Conservation (phyloP, 2,888 invertebrate species). For the Nephrotoma guestfalica region DNA sequence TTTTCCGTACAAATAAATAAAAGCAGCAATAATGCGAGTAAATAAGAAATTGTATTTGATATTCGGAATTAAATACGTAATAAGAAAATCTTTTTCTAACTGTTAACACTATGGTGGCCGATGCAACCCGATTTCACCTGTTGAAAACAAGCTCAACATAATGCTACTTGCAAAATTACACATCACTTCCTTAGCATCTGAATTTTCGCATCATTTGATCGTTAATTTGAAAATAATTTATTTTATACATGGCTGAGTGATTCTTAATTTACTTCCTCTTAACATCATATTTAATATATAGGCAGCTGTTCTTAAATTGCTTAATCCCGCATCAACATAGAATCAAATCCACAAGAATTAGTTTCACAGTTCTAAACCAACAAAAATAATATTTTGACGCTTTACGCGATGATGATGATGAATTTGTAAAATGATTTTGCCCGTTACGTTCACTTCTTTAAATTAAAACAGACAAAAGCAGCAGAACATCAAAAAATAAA, state of each 20-base stretch:
- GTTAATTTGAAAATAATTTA: background rate
- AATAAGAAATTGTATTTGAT: background rate
- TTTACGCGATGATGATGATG: background rate
- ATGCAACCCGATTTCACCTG: background rate
- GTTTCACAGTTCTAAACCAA: background rate
- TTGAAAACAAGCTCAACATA: background rate
- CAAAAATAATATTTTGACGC: background rate
- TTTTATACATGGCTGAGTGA: background rate
- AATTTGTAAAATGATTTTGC: background rate
- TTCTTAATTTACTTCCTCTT: background rate
- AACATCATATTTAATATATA: background rate
- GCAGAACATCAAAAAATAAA: background rate
- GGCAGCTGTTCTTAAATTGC: background rate
- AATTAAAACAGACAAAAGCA: background rate
- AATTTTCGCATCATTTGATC: background rate
- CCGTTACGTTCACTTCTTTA: background rate
- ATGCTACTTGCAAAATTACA: background rate
- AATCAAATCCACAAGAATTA: background rate
- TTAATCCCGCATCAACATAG: background rate
- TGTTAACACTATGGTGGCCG: background rate
- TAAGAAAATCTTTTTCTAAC: background rate
- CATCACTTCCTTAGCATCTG: background rate
- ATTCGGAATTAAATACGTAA: background rate
- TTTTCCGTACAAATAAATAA: background rate
- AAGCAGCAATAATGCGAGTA: background rate